Evolutionary conservation across 2,113 vertebrate genomes (phyloP), one percentile per base, ranked within the genome.

Genomic region (Anseranas semipalmata): DNA sequence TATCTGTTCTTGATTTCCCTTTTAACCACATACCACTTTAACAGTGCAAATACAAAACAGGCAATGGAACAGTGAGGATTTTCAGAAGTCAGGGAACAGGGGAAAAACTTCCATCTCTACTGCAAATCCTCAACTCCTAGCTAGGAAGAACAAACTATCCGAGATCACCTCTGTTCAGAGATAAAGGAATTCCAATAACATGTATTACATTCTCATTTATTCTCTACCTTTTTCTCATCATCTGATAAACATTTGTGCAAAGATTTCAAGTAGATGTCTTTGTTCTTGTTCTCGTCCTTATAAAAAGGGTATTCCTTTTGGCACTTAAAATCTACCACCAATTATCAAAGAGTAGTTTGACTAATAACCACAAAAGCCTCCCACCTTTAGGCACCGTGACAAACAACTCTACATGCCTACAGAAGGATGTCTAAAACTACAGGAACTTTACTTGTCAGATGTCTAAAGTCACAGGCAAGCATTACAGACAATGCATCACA

Each of bases 321-420:
- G 10, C 20, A 10, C 15, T 60, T 20, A 48, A 45, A 5, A 28
- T 15, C 65, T 45, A 35, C 7, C 39, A 72, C 6, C 0, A 0
- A 25, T n/a, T 74, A 82, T 10, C 32, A 73, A 90, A 67, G 33
- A 62, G 24, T 32, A 17, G 20, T n/a, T 87, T 93, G 41, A 85
- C 48, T 32, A 91, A 65, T 39, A 85, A 67, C 19, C 27, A 66
- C 45, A 70, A 74, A 77, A 11, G 46, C 25, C 25, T 87, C n/a
- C 28, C n/a, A 79, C 14, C 28, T 83, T 66, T 25, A 53, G 22
- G 52, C 91, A 89, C 9, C 12, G 10, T n/a, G 33, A 74, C 22
- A 76, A 85, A 67, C 41, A 86, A 53, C 33, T 84, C 46, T 9
- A 82, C 6, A 82, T 6, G 28, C 56, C 81, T n/a, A 24, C 32